Evolutionary conservation across 2,113 vertebrate species (phyloP).

Genomic region (Psophia crepitans): DNA sequence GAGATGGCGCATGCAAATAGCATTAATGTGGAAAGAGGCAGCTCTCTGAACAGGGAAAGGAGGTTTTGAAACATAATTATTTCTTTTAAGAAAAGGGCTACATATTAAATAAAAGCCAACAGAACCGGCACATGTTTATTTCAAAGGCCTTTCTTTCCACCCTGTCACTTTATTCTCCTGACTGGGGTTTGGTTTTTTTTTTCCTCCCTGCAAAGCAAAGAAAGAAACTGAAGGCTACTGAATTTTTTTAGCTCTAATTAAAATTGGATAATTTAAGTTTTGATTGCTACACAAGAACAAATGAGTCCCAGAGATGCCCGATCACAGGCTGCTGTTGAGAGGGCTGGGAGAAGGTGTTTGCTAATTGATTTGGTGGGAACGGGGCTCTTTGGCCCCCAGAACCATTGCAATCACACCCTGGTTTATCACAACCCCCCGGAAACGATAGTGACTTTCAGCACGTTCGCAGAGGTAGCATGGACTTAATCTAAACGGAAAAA

Average conservation of each 20-base stretch:
- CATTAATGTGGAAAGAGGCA: constrained; percentile 32
- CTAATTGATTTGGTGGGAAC: background rate
- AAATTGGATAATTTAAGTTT: constrained; percentile 5
- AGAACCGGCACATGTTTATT: background rate
- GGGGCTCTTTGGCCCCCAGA: background rate
- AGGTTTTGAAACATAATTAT: constrained; percentile 26
- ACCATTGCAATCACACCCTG: background rate
- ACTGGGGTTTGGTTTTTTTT: background rate
- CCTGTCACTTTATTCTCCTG: background rate
- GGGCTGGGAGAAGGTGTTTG: background rate
- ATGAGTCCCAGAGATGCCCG: background rate
- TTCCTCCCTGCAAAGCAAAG: background rate
- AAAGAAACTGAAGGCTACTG: background rate
- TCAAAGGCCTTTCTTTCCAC: background rate
- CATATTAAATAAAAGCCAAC: constrained; percentile 27
- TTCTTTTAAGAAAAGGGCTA: constrained; percentile 38
- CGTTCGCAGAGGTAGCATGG: background rate
- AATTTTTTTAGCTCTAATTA: background rate
- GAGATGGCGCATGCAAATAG: constrained; percentile 62
- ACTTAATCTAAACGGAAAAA: background rate
- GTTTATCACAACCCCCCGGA: background rate
- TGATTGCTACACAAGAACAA: background rate
- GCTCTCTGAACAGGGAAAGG: constrained; percentile 11
- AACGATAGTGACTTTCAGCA: background rate
- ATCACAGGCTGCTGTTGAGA: background rate